Evolutionary conservation across 2,113 vertebrate genomes (phyloP), one percentile per base, ranked within the genome.

Genomic region (Antechinus flavipes): DNA sequence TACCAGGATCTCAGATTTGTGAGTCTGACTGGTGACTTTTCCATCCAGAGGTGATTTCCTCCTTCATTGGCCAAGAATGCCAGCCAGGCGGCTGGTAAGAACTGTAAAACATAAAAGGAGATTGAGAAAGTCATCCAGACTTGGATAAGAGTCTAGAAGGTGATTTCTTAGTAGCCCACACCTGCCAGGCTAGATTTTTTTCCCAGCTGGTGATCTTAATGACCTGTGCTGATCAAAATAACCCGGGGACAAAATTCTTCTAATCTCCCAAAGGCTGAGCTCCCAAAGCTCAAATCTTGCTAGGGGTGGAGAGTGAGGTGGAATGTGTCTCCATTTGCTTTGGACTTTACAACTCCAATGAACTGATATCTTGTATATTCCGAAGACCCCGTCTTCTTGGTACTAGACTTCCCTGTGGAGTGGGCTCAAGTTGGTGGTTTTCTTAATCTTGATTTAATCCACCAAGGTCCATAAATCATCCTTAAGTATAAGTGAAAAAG

Each of bases 41-140:
- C 89, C 92, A 97, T 92, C 96, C 96, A 97, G 93, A 96, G 96
- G 96, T 97, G 97, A 97, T 96, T 97, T 98, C 98, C 97, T 97
- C 95, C 92, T 30, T 61, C 24, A 89, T 91, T 96, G 96, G 94
- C 97, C 96, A 97, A 93, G 96, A 97, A 98, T 91, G 94, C 98
- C 95, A 50, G 90, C 24, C n/a, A 96, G 95, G 95, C 95, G 96
- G 91, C 91, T 96, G 95, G 95, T 89, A 92, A 96, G 92, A 35
- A 95, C 68, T 54, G 89, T 23, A 91, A 90, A 94, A 61, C 93
- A 42, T 84, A 68, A 93, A 97, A 94, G 58, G 91, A 94, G 94
- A 94, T 95, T 94, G 96, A 92, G 95, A 95, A 2, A 93, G 50
- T 68, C 94, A n/a, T 19, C n/a, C 56, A 91, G 84, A 92, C 92